A percentile compares a stretch with the other conserved stretches of the same genome.
Conservation (phyloP, 2,797 vertebrate genomes). For the Pteronotus mesoamericanus region DNA sequence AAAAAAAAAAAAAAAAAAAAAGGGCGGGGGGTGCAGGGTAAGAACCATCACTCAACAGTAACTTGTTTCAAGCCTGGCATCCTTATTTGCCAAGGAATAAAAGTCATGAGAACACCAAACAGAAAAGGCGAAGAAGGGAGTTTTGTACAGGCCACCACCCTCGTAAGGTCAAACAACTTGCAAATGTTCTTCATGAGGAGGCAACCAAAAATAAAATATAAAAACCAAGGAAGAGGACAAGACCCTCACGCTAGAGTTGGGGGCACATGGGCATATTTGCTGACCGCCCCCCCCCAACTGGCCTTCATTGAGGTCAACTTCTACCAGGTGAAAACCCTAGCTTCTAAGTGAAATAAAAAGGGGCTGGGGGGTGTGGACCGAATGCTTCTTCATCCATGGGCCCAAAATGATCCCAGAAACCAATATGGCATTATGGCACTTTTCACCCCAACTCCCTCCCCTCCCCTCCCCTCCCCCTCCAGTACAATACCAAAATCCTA, state of each 20-base stretch:
- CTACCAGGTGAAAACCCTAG: not conserved
- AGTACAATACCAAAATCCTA: not conserved
- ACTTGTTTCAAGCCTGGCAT: conserved; percentile 53
- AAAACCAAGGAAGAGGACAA: not conserved
- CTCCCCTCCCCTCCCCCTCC: not conserved
- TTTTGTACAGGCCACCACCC: not conserved
- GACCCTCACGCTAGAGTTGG: not conserved
- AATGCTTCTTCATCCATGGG: not conserved
- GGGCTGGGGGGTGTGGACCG: not conserved
- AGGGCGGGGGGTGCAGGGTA: fast-evolving
- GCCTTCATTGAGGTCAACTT: not conserved
- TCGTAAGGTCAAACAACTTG: not conserved
- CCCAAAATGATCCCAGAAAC: not conserved
- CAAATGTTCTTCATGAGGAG: not conserved
- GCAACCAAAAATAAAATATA: not conserved
- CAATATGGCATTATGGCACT: not conserved
- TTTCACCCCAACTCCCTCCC: not conserved
- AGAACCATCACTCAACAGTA: conserved; percentile 54
- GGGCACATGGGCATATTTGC: not conserved
- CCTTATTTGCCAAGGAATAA: conserved; percentile 67
- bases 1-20: not conserved
- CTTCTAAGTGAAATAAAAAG: not conserved
- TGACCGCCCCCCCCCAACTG: no score
- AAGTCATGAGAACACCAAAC: conserved; percentile 67
- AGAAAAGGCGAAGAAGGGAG: not conserved